Percentiles rank a stretch among this genome's conserved stretches.
These are phyloP conservation scores for Heliothis virescens DNA, from an alignment of 1,140 invertebrate species.

Conservation along the genomic window DNA sequence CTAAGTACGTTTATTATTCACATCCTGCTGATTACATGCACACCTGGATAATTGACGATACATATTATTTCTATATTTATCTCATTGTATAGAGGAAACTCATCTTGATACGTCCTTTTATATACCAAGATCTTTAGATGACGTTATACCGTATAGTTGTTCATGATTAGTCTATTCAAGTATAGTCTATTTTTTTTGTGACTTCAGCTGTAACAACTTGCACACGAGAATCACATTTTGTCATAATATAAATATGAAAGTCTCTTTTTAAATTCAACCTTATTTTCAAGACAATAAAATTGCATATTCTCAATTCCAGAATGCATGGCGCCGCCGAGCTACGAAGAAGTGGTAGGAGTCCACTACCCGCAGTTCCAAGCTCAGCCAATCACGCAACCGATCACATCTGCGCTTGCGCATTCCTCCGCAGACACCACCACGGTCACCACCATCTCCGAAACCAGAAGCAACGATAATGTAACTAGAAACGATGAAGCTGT, in stretches of 20 bases:
- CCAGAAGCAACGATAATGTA: constrained; percentile 27
- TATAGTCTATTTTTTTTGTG: too few relatives aligned
- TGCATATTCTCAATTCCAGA: constrained; percentile 69
- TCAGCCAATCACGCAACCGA: constrained; percentile 74
- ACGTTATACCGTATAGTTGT: too few relatives aligned
- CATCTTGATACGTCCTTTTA: too few relatives aligned
- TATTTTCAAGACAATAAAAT: background rate
- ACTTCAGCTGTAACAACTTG: too few relatives aligned
- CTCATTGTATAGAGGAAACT: too few relatives aligned
- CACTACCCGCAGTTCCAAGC: constrained; percentile 72
- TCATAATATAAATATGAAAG: background rate
- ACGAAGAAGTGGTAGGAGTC: constrained; percentile 79
- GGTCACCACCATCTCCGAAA: background rate
- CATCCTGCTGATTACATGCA: too few relatives aligned
- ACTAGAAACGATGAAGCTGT: background rate
- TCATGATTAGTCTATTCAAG: too few relatives aligned
- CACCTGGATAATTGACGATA: background rate
- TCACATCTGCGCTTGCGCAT: constrained; percentile 70
- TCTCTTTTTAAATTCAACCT: background rate
- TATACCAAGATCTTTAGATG: too few relatives aligned
- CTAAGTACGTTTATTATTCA: too few relatives aligned
- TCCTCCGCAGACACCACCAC: constrained; percentile 6
- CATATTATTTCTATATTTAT: too few relatives aligned
- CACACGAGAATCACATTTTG: too few relatives aligned
- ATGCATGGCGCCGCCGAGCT: constrained; percentile 79